Evolutionary conservation across 2,113 vertebrate species (phyloP).

Genomic region (Microcebus lehilahytsara): DNA sequence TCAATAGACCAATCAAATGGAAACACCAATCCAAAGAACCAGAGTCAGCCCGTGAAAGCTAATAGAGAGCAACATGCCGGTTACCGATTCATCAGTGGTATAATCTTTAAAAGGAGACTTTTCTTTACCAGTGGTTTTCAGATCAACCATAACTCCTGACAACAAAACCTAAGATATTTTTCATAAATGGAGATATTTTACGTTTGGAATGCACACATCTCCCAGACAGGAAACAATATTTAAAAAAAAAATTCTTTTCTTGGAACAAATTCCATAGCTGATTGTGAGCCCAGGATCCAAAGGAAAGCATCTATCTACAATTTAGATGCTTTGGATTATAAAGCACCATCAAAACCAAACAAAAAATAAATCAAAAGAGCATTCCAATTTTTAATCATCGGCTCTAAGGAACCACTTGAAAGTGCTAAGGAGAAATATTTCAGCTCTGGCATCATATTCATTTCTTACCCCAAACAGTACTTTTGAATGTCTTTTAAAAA

Average conservation of each 20-base stretch:
- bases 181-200: constrained; percentile 48
- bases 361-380: background rate
- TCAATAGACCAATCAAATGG: background rate
- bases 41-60: constrained; percentile 52
- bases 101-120: constrained; percentile 86
- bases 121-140: constrained; percentile 86
- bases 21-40: constrained; percentile 39
- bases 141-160: constrained; percentile 85
- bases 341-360: constrained; percentile 41
- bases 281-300: background rate
- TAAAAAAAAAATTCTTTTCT: constrained; percentile 17
- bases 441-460: background rate
- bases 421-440: background rate
- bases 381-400: constrained; percentile 7
- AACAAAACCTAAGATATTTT: constrained; percentile 85
- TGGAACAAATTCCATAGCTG: constrained; percentile 23
- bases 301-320: background rate
- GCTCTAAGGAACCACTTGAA: constrained; percentile 19
- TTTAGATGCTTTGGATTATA: background rate
- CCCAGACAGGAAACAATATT: constrained; percentile 10
- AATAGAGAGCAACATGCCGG: constrained; percentile 47
- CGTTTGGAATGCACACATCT: background rate
- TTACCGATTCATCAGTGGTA: constrained; percentile 85
- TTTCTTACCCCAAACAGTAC: background rate
- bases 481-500: background rate